These are phyloP conservation scores for Osmoderma eremita DNA, from an alignment of 2,888 invertebrate species.

Conservation along the genomic window DNA sequence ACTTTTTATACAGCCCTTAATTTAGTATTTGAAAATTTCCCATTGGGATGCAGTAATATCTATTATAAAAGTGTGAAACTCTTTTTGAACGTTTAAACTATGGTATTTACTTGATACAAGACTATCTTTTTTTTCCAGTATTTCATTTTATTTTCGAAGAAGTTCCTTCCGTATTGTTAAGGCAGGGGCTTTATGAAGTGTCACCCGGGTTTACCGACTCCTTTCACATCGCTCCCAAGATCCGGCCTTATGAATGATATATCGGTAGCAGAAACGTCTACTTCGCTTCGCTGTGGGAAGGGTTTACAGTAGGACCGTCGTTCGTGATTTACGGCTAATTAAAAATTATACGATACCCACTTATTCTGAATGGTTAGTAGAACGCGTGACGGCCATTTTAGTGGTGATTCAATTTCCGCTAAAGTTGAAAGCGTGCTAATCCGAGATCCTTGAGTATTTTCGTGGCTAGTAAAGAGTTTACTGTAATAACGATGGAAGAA, in stretches of 20 bases:
- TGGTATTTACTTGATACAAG: too few species aligned
- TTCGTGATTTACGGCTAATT: constrained; percentile 13
- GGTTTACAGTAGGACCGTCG: neutral
- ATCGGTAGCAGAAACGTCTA: neutral
- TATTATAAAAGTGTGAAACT: too few species aligned
- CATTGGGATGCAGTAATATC: too few species aligned
- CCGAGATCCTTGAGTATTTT: too few species aligned
- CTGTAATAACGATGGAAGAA: too few species aligned
- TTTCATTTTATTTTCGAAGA: too few species aligned
- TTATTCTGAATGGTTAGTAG: neutral
- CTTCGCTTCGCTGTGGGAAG: neutral
- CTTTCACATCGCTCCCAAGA: neutral
- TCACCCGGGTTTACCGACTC: constrained; percentile 6
- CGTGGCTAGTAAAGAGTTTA: too few species aligned
- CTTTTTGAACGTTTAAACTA: too few species aligned
- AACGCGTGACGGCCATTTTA: neutral
- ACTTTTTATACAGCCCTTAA: too few species aligned
- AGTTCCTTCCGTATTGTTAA: constrained; percentile 7
- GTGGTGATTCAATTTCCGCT: neutral
- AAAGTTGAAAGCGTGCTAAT: too few species aligned
- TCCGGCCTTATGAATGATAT: constrained; percentile 15
- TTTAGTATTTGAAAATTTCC: too few species aligned
- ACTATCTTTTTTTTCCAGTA: too few species aligned
- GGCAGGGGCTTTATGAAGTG: constrained; percentile 3
- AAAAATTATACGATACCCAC: constrained; percentile 1